A percentile compares a stretch with the other conserved stretches of the same genome.
Evolutionary conservation across 2,888 invertebrate species (phyloP).

Genomic region (Crematogaster levior): DNA sequence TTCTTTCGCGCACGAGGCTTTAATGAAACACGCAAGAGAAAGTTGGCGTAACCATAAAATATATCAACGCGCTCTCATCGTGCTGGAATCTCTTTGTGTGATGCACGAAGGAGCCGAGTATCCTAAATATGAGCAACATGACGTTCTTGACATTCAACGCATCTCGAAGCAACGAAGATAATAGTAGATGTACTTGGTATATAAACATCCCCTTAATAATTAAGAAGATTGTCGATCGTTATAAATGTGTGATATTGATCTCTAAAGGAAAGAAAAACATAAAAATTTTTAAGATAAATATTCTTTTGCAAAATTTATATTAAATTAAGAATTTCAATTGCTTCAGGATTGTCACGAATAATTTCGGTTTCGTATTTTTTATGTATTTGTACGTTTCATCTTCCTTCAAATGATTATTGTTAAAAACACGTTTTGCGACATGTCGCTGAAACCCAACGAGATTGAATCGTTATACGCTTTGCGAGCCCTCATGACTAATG

Average conservation of each 20-base stretch:
- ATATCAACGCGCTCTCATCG: constrained; percentile 28
- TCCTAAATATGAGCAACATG: constrained; percentile 20
- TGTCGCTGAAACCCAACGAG: constrained; percentile 1
- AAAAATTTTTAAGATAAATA: background rate
- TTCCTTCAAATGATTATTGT: background rate
- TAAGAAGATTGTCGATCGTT: background rate
- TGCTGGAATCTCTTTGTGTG: constrained; percentile 44
- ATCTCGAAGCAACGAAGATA: background rate
- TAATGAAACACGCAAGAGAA: constrained; percentile 30
- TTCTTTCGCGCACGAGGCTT: constrained; percentile 24
- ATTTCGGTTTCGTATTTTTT: background rate
- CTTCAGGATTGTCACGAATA: background rate
- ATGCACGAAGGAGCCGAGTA: constrained; percentile 11
- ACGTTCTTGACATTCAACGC: background rate
- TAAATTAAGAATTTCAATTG: background rate
- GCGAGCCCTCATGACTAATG: constrained; percentile 31
- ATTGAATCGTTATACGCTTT: constrained; percentile 36
- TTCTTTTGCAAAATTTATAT: background rate
- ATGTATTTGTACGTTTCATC: background rate
- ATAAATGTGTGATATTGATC: too few relatives aligned
- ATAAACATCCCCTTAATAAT: background rate
- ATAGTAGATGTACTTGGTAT: background rate
- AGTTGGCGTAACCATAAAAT: constrained; percentile 32
- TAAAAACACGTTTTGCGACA: background rate
- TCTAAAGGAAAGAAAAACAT: background rate